Base-by-base conservation (phyloP, 2,797 vertebrate genomes). In the Lophotriccus pileatus region DNA sequence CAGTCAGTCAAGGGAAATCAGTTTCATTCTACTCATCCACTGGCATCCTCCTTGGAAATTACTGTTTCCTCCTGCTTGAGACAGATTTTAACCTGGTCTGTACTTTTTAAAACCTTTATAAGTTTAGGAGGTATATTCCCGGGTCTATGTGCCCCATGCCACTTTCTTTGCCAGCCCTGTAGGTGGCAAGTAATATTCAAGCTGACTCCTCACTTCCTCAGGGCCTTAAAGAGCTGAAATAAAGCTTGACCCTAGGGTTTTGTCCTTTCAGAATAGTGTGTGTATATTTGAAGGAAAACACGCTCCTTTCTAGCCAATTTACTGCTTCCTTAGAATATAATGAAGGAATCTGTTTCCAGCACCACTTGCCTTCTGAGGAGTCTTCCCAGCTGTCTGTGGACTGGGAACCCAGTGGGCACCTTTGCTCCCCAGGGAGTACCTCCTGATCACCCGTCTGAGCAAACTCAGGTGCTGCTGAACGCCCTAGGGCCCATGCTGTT, bases 391-490 rank as follows among this genome's bases (percentile, higher is more conserved):
- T 6, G 0, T 53, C 30, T 67, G 69, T 2, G 3, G 34, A 24
- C 36, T 28, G 36, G 28, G 34, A 76, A 62, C 18, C 39, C 39
- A 27, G 14, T 46, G 28, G 5, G 10, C 70, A 23, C 39, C 49
- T 74, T 76, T 74, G 5, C 14, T 66, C 21, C 11, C 10, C 9
- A 2, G 30, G 41, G 56, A 25, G 7, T 34, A 7, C 2, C 12
- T 7, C 9, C 0, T 23, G 34, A 75, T 24, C 39, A 52, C 18
- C 30, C 0, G 0, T n/a, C 22, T 70, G n/a, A 79, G 55, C 3
- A 7, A 63, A 30, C 2, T 20, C n/a, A 10, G 36, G 36, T 4
- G 1, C 27, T 50, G n/a, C 41, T 55, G 77, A 72, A 11, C 5
- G 6, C 6, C 32, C 17, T 12, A 25, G 20, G 32, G 3, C 14